These are phyloP conservation scores for Lasioglossum zephyrum DNA, from an alignment of 2,888 invertebrate genomes.

Conservation along the genomic window DNA sequence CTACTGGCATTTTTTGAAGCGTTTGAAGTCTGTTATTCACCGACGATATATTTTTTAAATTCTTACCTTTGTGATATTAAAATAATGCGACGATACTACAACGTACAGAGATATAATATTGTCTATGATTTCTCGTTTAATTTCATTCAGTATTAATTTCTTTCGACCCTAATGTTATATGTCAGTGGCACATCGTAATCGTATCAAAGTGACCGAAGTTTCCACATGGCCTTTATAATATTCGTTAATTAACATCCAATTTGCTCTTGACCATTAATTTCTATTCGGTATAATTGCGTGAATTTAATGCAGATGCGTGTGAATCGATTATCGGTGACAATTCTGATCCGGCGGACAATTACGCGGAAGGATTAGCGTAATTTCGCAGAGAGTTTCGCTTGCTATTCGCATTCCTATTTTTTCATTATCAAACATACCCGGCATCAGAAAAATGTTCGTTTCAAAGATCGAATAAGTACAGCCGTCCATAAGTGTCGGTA, in stretches of 20 bases:
- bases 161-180: neutral
- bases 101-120: neutral
- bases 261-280: conserved; percentile 23
- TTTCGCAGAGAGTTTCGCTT: neutral
- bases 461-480: too few relatives aligned
- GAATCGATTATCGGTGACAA: conserved; percentile 33
- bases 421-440: too few relatives aligned
- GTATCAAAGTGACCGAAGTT: conserved; percentile 36
- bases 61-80: neutral
- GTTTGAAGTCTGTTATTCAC: neutral
- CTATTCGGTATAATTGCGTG: conserved; percentile 24
- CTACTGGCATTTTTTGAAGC: neutral
- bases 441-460: neutral
- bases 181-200: neutral
- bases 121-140: neutral
- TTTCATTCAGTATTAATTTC: neutral
- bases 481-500: too few relatives aligned
- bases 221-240: conserved; percentile 37
- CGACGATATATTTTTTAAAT: neutral
- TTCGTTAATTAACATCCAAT: conserved; percentile 44
- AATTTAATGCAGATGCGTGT: conserved; percentile 37
- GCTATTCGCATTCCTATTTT: neutral
- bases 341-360: conserved; percentile 21
- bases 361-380: neutral
- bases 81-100: neutral